These are phyloP conservation scores for Drosophila kohkoa DNA, from an alignment of 1,140 invertebrate genomes.

Conservation along the genomic window DNA sequence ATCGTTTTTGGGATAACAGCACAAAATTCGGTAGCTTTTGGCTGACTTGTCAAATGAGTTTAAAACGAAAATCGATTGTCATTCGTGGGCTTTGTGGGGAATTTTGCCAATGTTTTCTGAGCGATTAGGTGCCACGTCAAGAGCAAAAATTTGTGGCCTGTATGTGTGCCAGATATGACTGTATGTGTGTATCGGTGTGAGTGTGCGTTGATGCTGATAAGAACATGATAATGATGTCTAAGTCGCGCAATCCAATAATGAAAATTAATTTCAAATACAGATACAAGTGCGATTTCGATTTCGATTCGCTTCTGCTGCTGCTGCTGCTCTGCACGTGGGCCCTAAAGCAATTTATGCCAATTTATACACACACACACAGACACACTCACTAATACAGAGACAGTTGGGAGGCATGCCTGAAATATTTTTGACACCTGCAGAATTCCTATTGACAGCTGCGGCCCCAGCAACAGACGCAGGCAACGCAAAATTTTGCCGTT, in stretches of 20 bases:
- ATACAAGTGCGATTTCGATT: slow-evolving; percentile 36
- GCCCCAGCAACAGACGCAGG: slow-evolving; percentile 19
- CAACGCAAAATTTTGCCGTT: slow-evolving; percentile 54
- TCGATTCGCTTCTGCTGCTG: slow-evolving; percentile 23
- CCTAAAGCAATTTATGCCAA: slow-evolving; percentile 49
- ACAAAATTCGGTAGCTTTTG: slow-evolving; percentile 8
- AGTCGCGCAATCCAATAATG: slow-evolving; percentile 79
- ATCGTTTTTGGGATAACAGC: not conserved
- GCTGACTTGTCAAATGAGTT: slow-evolving; percentile 25
- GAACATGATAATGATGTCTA: slow-evolving; percentile 78
- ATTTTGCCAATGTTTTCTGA: slow-evolving; percentile 55
- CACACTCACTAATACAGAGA: slow-evolving; percentile 22
- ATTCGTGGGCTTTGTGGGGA: slow-evolving; percentile 53
- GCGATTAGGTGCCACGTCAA: slow-evolving; percentile 67
- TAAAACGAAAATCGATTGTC: slow-evolving; percentile 63
- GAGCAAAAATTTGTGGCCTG: slow-evolving; percentile 33
- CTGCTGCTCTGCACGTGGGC: slow-evolving; percentile 1
- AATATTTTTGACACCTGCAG: slow-evolving; percentile 82
- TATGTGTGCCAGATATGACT: slow-evolving; percentile 7
- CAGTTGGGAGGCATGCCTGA: slow-evolving; percentile 66
- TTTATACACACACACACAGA: slow-evolving; percentile 23
- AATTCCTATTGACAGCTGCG: slow-evolving; percentile 79
- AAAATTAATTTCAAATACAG: slow-evolving; percentile 74
- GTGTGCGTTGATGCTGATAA: slow-evolving; percentile 60
- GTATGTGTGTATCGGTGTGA: not conserved